phyloP scores from a whole-genome alignment of 2,113 vertebrate genomes.

The Peromyscus maniculatus region DNA sequence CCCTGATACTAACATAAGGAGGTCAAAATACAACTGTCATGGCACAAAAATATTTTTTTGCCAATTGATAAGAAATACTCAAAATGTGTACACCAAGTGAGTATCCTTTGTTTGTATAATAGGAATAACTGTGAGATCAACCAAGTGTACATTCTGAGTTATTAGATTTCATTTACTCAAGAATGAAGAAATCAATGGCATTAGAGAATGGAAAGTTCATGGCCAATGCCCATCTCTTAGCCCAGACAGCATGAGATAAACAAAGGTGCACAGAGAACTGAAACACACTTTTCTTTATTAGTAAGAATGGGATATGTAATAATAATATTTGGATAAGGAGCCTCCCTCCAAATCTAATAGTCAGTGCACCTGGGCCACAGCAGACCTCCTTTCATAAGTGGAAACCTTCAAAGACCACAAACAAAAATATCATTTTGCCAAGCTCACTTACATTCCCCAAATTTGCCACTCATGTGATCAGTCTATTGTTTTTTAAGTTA shows the following conservation, averaged over 20 bases:
- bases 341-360: neutral
- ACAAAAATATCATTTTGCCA: neutral
- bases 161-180: neutral
- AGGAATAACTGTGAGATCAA: neutral
- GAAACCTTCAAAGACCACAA: neutral
- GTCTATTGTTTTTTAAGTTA: neutral
- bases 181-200: neutral
- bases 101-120: neutral
- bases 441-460: neutral
- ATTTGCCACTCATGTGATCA: neutral
- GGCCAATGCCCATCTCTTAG: neutral
- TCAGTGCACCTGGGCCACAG: neutral
- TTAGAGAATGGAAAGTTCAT: neutral
- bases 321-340: neutral
- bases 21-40: neutral
- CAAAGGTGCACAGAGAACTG: neutral
- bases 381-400: neutral
- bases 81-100: neutral
- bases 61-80: neutral
- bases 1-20: neutral
- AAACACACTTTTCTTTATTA: neutral
- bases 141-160: neutral
- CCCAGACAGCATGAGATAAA: neutral
- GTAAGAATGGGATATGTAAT: neutral
- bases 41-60: neutral